These are phyloP conservation scores for Antennarius maculatus DNA, from an alignment of 2,797 vertebrate species.

Conservation along the genomic window DNA sequence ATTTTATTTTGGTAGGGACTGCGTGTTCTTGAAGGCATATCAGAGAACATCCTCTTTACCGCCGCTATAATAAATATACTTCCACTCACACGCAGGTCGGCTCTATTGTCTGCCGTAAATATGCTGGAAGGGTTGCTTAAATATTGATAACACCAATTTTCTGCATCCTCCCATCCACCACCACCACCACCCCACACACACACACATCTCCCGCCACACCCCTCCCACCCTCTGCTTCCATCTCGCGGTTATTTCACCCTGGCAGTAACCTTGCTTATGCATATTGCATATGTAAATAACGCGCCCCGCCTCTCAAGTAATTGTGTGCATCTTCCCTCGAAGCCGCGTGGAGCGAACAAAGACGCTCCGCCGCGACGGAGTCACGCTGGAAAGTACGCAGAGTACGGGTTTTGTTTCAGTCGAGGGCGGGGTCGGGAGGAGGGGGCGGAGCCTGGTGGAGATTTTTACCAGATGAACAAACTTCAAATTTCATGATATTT, in stretches of 20 bases:
- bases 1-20: constrained; percentile 45
- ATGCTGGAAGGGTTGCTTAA: constrained; percentile 87
- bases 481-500: no score
- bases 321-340: constrained; percentile 94
- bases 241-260: constrained; percentile 79
- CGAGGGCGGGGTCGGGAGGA: no score
- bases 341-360: constrained; percentile 42
- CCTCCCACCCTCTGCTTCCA: constrained; percentile 69
- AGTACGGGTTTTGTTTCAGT: no score
- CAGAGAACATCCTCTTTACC: constrained; percentile 72
- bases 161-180: constrained; percentile 43
- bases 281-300: constrained; percentile 89
- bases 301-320: constrained; percentile 89
- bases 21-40: constrained; percentile 30
- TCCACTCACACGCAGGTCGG: constrained; percentile 77
- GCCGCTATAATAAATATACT: constrained; percentile 76
- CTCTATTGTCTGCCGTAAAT: constrained; percentile 82
- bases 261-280: constrained; percentile 89
- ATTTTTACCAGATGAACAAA: no score
- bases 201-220: constrained; percentile 44
- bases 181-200: constrained; percentile 23
- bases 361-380: not conserved
- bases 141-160: constrained; percentile 94
- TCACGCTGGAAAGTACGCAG: no score
- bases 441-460: no score